Evolutionary conservation across 2,888 invertebrate species (phyloP).

Genomic region (Nemotelus pantherinus): DNA sequence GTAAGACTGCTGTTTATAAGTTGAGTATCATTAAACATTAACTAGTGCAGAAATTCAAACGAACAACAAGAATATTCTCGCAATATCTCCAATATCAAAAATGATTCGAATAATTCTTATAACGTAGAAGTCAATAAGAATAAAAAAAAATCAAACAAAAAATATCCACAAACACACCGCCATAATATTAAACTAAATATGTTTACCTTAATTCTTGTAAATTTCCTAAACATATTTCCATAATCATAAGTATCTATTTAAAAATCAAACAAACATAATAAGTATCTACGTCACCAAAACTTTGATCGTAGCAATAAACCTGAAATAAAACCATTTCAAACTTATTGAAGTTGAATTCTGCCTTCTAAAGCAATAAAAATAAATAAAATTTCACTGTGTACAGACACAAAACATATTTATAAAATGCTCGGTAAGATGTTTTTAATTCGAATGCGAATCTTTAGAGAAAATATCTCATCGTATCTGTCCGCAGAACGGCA

Average conservation of each 20-base stretch:
- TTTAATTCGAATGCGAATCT: background rate
- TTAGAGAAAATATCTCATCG: too few relatives aligned
- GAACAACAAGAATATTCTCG: too few relatives aligned
- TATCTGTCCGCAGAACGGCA: too few relatives aligned
- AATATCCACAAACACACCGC: slow-evolving; percentile 13
- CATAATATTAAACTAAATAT: slow-evolving; percentile 27
- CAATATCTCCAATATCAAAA: too few relatives aligned
- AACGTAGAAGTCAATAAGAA: background rate
- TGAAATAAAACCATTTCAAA: too few relatives aligned
- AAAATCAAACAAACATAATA: too few relatives aligned
- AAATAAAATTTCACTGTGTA: too few relatives aligned
- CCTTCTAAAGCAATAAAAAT: too few relatives aligned
- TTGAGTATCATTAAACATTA: background rate
- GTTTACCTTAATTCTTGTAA: slow-evolving; percentile 7
- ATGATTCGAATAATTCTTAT: background rate
- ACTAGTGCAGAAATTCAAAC: background rate
- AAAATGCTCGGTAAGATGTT: slow-evolving; percentile 15
- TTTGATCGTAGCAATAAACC: too few relatives aligned
- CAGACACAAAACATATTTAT: background rate
- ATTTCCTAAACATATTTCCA: slow-evolving; percentile 1
- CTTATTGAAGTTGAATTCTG: too few relatives aligned
- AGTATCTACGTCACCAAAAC: too few relatives aligned
- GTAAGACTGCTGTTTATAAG: slow-evolving; percentile 43
- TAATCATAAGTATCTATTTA: too few relatives aligned
- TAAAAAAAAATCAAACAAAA: background rate